Base-by-base conservation (phyloP, 2,113 vertebrate genomes). In the Siniperca knerii region DNA sequence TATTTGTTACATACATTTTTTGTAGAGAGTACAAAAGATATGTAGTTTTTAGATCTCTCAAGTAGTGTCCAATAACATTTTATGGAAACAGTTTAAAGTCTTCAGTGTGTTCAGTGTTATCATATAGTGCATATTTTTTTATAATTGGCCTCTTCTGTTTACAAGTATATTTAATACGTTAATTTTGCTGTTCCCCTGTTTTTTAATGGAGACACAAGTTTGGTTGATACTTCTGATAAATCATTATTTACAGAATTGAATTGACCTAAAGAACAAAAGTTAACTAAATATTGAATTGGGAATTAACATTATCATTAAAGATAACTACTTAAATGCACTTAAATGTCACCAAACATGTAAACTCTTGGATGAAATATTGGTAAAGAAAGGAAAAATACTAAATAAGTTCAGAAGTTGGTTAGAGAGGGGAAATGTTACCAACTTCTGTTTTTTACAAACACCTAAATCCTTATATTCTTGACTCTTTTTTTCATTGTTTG, bases 401-500 rank as follows among this genome's bases (percentile, higher is more conserved):
- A 4, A 6, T 35, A 16, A 13, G 4, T 46, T 81, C 9, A 64
- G n/a, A 58, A 0, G 6, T 62, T 55, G n/a, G 9, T 4, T 12
- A 20, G 18, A 83, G 8, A 58, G 29, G 4, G 2, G 21, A 54
- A 52, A 72, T 46, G 6, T 40, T 70, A 16, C 13, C 42, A 37
- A 2, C 46, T 69, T 4, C 8, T 64, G 61, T 66, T 66, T 42
- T 77, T 66, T 35, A 21, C n/a, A 66, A 23, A 46, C 65, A 35
- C n/a, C 52, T 69, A 18, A 65, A 52, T 61, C 77, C 16, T 42
- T 48, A 20, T 6, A 10, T 29, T 72, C 33, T 10, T 66, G 21
- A 81, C 2, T 52, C 29, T 64, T 81, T 4, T 37, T 37, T 79
- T 18, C 8, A 40, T 76, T 67, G 62, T 75, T 79, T 77, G 66